Base-by-base conservation (phyloP, 2,888 invertebrate species). In the Campopleginae sp. region DNA sequence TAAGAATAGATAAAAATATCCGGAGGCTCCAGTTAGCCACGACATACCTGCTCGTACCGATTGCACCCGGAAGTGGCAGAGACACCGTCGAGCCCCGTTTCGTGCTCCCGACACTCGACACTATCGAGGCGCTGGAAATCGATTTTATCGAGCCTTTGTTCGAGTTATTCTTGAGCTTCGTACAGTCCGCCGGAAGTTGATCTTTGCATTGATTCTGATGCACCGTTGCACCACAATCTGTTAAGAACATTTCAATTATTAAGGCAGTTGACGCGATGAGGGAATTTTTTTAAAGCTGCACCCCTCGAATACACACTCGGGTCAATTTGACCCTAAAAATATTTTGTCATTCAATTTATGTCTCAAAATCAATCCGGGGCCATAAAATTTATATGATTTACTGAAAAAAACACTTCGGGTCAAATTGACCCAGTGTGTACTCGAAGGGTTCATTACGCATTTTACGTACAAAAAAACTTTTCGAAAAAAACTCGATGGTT, bases 201-300 rank as follows among this genome's bases (percentile, higher is more conserved):
- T 98, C 98, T 94, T 98, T 98, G 94, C 98, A 98, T 85, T 93
- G 92, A 92, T 96, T 96, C 92, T 98, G 97, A 94, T 98, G 98
- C 74, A 98, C 97, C 76, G 96, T 97, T 89, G 97, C 96, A 88
- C 97, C 96, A 94, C 98, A 98, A 94, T 96, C 98, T 98, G 94
- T 94, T 61, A 6, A 65, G n/a, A 48, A 48, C 6, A n/a, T 27
- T 27, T 27, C 44, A 17, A 44, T 46, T 46, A 44, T 38, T 17
- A 23, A 27, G 7, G 7, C 14, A 10, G 19, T 19, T 54, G 19
- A 6, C 54, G 54, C 19, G 8, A 6, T 2, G 23, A 51, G n/a
- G 7, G 19, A n/a, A 19, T 19, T 51, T 51, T 51, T 12, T 23
- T 48, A 0, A 33, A 5, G 33, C 33, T 33, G 1, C 0, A 33